Evolutionary conservation across 2,888 invertebrate species (phyloP), one percentile per base, ranked within the genome.

Genomic region (Trileptium ribeirensis): DNA sequence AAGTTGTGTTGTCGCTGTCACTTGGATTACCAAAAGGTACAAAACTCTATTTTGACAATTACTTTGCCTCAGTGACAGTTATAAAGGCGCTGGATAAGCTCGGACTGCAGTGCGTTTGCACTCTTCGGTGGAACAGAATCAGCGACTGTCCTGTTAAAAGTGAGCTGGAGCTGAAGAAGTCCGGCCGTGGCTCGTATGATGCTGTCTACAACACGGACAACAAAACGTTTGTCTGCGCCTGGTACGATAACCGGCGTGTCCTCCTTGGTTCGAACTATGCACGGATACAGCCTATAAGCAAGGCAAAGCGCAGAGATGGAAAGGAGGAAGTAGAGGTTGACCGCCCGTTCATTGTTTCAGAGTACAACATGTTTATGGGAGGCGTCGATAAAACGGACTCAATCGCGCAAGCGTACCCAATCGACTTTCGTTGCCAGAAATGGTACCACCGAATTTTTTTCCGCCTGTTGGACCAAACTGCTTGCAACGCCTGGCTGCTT

Each of bases 311-410:
- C 24, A 87, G 84, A 85, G 84, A 82, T 82, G 8, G 15, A 2
- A 79, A 70, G 74, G 34, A 78, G 67, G n/a, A 64, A 19, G 36
- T 74, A 40, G 70, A 77, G 31, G 40, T 84, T 24, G 51, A n/a
- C 1, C 39, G 75, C 1, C 82, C 83, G 3, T 24, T 2, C 8
- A 67, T 81, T 2, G 33, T 81, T 3, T 29, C 33, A 3, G 80
- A 19, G 15, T 83, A 74, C 83, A 86, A 87, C 83, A 83, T 83
- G 75, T 86, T 78, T 70, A 86, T 86, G 85, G 87, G 87, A 67
- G 86, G 87, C 19, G 87, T 87, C 8, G 87, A 88, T 83, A 81
- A 86, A 8, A 84, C 85, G 67, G 86, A 87, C 80, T 85, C 86
- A 82, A 83, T 88, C 8, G 29, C 31, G 82, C 84, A 67, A n/a